Evolutionary conservation across 2,888 invertebrate genomes (phyloP).

Genomic region (Odiellus spinosus): DNA sequence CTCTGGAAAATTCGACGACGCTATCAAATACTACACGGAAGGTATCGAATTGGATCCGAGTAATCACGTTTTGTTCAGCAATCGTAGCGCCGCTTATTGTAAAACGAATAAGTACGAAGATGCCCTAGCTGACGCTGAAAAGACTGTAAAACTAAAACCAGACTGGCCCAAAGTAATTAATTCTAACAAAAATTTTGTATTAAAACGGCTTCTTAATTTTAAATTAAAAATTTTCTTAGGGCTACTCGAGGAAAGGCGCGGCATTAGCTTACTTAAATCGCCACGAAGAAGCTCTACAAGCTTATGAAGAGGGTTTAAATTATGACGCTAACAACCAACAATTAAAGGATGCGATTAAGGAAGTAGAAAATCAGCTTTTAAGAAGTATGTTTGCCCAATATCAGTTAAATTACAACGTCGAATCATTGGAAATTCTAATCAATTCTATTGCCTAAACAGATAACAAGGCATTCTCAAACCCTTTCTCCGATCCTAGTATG

Average conservation of each 20-base stretch:
- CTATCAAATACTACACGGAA: slow-evolving; percentile 59
- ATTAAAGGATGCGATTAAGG: slow-evolving; percentile 47
- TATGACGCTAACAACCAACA: slow-evolving; percentile 56
- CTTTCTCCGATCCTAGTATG: slow-evolving; percentile 40
- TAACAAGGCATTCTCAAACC: too few species aligned
- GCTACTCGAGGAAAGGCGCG: slow-evolving; percentile 72
- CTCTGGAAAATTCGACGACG: slow-evolving; percentile 57
- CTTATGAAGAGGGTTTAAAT: slow-evolving; percentile 55
- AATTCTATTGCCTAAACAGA: too few species aligned
- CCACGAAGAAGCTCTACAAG: slow-evolving; percentile 53
- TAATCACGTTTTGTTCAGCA: slow-evolving; percentile 80
- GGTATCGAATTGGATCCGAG: slow-evolving; percentile 59
- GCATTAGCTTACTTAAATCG: slow-evolving; percentile 60
- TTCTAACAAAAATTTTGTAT: neutral
- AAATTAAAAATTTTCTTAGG: slow-evolving; percentile 26
- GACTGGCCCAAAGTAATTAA: slow-evolving; percentile 53
- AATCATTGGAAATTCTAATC: neutral
- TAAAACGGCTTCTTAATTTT: neutral
- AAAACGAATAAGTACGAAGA: slow-evolving; percentile 55
- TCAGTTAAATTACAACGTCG: neutral
- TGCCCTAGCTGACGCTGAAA: slow-evolving; percentile 69
- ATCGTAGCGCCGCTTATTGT: slow-evolving; percentile 77
- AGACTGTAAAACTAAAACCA: slow-evolving; percentile 60
- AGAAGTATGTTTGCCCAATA: neutral
- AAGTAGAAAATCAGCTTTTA: slow-evolving; percentile 33